Evolutionary conservation across 2,888 invertebrate genomes (phyloP), one percentile per base, ranked within the genome.

Genomic region (Argyra leucocephala): DNA sequence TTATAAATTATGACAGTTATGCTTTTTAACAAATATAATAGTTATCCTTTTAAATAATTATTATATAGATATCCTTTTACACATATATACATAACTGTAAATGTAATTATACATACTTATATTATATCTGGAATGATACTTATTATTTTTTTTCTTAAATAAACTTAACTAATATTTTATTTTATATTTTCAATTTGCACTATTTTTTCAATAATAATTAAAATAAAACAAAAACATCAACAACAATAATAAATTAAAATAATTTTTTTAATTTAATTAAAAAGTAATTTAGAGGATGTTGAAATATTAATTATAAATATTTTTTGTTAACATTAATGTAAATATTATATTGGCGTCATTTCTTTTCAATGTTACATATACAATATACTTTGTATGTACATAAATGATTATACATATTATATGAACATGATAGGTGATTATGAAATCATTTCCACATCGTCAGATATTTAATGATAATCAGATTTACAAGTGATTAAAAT

Each of bases 401-500:
- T n/a, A 48, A 3, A 48, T 48, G 5, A 15, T 18, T 18, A 48
- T 48, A 48, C 48, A 48, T 2, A 48, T 18, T 48, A 48, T 48
- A 48, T 48, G 12, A 31, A 31, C 4, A n/a, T n/a, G n/a, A n/a
- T 31, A 7, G 10, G 12, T 48, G n/a, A 48, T 48, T n/a, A 48
- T 18, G 18, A 48, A 48, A 48, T 48, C 15, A 18, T 15, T 48
- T 48, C 48, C 48, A 48, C 48, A 18, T 48, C 48, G 48, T 48
- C 48, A 48, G 48, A 48, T 48, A 48, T 48, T 48, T 48, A 48
- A 48, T 48, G 48, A 48, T 48, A 48, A 48, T 48, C 48, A 48
- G 48, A 48, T 48, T 48, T 48, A 15, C 48, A 48, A 48, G 48
- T 48, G 48, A 48, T 48, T 48, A 48, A 48, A 48, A 48, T 18